Base-by-base conservation (phyloP, 2,797 vertebrate genomes). In the Phalanger gymnotis region DNA sequence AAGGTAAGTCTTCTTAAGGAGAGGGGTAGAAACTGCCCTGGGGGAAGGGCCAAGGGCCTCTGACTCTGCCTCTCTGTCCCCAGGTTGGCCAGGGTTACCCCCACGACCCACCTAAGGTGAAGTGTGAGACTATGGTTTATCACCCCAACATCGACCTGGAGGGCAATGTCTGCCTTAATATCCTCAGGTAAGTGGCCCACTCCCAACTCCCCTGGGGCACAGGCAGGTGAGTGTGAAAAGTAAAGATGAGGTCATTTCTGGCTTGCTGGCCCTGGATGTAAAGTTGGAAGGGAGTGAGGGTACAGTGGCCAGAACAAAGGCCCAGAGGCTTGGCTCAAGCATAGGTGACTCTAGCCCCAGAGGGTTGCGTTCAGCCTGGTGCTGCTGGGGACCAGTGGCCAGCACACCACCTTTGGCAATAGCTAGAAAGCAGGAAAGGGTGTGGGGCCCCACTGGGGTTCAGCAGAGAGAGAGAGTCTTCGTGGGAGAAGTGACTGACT, bases 81-180 rank as follows among this genome's bases (percentile, higher is more conserved):
- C 97, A 99, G 99, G 99, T 99, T 94, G 99, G 99, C 98, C 99
- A 99, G 98, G 99, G 99, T 94, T 99, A 99, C 97, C 99, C 99
- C 61, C 99, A 99, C 56, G 99, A 99, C 98, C 99, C 99, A 12
- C 99, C 99, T 0, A 99, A 99, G 98, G 99, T 99, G 90, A 99
- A 99, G 98, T 99, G 99, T 92, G 99, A 99, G 98, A 99, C 99
- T 0, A 99, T 99, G 99, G 99, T 99, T 54, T 99, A 99, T 98
- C 99, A 99, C 98, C 99, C 99, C 97, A 99, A 99, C 99, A 99
- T 99, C 97, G 99, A 99, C 98, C 99, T 99, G 98, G 99, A 99
- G 98, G 99, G 99, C 98, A 99, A 99, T 90, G 99, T 99, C 98
- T 99, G 99, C 99, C 99, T 99, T 99, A 99, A 99, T 98, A 99